Conservation (phyloP, 2,797 vertebrate genomes). For the Distichodus sexfasciatus region DNA sequence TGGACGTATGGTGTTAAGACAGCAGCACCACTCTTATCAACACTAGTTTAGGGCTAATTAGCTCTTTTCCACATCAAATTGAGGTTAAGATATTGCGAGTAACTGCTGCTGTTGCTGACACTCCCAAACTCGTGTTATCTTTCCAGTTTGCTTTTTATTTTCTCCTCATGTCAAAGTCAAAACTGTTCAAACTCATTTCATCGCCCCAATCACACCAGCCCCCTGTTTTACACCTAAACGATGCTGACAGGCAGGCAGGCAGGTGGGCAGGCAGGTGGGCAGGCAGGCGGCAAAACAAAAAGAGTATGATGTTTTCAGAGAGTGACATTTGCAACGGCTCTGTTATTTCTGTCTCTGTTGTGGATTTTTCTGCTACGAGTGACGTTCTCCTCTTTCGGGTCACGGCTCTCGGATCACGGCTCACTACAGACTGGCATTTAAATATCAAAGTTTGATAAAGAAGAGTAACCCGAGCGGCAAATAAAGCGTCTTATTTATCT, state of each 20-base stretch:
- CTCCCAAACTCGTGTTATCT: not conserved
- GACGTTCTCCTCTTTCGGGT: not conserved
- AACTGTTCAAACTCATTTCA: constrained; percentile 32
- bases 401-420: not conserved
- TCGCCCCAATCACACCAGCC: constrained; percentile 34
- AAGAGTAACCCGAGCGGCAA: too few species aligned
- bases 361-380: not conserved
- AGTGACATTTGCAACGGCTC: not conserved
- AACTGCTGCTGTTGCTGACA: not conserved
- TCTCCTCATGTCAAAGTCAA: constrained; percentile 22
- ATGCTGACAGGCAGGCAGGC: constrained; percentile 40
- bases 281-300: constrained; percentile 29
- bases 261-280: constrained; percentile 33
- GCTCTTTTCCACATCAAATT: not conserved
- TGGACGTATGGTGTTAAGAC: too few species aligned
- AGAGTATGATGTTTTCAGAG: not conserved
- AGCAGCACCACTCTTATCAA: not conserved
- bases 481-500: not conserved
- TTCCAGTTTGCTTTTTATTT: not conserved
- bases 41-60: not conserved
- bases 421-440: not conserved
- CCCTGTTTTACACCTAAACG: constrained; percentile 41
- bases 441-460: not conserved
- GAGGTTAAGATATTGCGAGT: not conserved
- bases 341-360: not conserved